Percentiles rank a stretch among this genome's conserved stretches.
Conservation (phyloP, 2,888 invertebrate species). For the Teleiodes luculella region DNA sequence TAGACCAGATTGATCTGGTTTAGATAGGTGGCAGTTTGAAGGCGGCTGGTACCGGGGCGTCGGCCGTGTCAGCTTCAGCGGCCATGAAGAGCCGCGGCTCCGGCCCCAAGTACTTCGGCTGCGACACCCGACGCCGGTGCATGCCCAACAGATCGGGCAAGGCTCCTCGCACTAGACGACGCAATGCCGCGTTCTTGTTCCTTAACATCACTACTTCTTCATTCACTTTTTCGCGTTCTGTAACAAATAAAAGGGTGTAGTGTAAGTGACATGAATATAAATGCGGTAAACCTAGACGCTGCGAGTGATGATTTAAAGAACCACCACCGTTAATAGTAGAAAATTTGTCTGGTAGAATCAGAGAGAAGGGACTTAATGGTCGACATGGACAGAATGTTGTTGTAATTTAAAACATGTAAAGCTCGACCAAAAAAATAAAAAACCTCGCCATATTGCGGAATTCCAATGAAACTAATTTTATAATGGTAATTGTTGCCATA, state of each 20-base stretch:
- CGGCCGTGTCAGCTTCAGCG: slow-evolving; percentile 34
- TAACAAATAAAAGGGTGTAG: slow-evolving; percentile 11
- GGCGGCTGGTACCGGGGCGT: slow-evolving; percentile 16
- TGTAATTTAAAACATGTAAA: no score
- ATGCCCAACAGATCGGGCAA: slow-evolving; percentile 53
- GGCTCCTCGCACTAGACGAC: slow-evolving; percentile 81
- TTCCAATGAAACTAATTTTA: no score
- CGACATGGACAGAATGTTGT: no score
- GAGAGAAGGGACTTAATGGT: no score
- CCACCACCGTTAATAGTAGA: no score
- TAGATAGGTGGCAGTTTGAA: slow-evolving; percentile 57
- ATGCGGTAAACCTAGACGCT: no score
- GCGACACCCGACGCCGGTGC: slow-evolving; percentile 14
- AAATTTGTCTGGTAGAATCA: no score
- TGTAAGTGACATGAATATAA: no score
- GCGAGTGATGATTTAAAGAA: no score
- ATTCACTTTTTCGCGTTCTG: slow-evolving; percentile 82
- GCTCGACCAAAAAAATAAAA: no score
- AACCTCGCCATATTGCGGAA: no score
- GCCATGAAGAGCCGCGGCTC: slow-evolving; percentile 41
- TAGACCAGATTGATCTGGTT: slow-evolving; percentile 19
- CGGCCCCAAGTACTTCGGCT: slow-evolving; percentile 36
- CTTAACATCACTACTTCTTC: slow-evolving; percentile 81
- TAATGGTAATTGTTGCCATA: no score
- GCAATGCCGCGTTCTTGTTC: slow-evolving; percentile 83